A percentile compares a stretch with the other conserved stretches of the same genome.
Evolutionary conservation across 2,888 invertebrate genomes (phyloP).

Genomic region (Agrotis ipsilon): DNA sequence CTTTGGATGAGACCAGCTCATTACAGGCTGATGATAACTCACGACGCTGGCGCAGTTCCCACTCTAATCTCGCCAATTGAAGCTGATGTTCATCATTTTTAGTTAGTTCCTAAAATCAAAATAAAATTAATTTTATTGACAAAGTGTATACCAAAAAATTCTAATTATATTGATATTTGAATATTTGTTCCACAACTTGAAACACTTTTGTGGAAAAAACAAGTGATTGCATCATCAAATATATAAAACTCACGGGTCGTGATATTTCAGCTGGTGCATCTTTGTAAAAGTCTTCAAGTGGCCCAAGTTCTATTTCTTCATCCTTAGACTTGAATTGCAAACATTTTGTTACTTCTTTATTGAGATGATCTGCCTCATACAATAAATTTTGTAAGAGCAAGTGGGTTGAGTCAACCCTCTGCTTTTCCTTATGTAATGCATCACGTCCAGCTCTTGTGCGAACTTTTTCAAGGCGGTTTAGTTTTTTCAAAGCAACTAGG

Average conservation of each 20-base stretch:
- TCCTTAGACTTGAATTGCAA: conserved; percentile 98
- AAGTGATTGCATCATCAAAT: neutral
- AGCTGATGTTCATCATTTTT: conserved; percentile 94
- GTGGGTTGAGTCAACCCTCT: conserved; percentile 97
- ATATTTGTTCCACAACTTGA: neutral
- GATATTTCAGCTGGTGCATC: conserved; percentile 94
- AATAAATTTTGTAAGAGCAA: conserved; percentile 97
- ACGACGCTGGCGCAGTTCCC: conserved; percentile 97
- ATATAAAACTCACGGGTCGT: conserved; percentile 90
- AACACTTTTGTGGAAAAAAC: neutral
- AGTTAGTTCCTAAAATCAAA: conserved; percentile 91
- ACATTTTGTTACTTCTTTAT: conserved; percentile 98
- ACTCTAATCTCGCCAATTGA: conserved; percentile 96
- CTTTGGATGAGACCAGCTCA: conserved; percentile 94
- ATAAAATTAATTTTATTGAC: neutral
- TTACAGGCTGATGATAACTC: conserved; percentile 95
- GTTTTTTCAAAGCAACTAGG: conserved; percentile 96
- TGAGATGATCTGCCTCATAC: conserved; percentile 98
- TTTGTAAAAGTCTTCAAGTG: conserved; percentile 95
- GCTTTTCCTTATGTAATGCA: conserved; percentile 95
- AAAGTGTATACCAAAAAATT: too few relatives aligned
- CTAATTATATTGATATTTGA: neutral
- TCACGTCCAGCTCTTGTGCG: conserved; percentile 96
- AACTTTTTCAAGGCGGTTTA: conserved; percentile 97
- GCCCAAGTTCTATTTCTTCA: conserved; percentile 97